Conservation (phyloP, 2,797 vertebrate species). For the Cryptoprocta ferox region DNA sequence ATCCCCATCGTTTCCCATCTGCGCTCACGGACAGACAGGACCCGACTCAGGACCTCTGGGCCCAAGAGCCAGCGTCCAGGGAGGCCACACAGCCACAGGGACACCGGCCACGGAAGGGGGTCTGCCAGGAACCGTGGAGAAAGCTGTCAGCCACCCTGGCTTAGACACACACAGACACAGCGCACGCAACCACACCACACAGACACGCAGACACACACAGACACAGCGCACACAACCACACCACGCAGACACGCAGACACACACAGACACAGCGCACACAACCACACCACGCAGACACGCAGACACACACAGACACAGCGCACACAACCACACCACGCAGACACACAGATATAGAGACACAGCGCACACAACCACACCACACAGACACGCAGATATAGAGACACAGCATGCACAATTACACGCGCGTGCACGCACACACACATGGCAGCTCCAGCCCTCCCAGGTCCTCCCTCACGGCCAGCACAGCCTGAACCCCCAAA, state of each 20-base stretch:
- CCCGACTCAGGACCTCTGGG: not conserved
- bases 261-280: not conserved
- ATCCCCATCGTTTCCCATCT: not conserved
- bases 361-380: not conserved
- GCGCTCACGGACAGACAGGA: not conserved
- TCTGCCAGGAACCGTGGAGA: accelerated
- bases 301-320: no score
- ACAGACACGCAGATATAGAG: accelerated
- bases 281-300: not conserved
- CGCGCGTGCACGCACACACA: not conserved
- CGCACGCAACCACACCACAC: accelerated
- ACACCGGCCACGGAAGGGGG: accelerated
- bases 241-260: not conserved
- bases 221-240: not conserved
- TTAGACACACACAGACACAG: no score
- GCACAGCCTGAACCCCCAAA: not conserved
- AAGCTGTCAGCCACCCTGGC: not conserved
- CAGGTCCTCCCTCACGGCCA: accelerated
- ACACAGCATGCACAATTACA: not conserved
- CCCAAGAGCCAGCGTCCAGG: not conserved
- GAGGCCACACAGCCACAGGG: accelerated
- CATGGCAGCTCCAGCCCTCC: not conserved
- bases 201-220: not conserved
- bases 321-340: no score
- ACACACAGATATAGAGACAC: no score